phyloP scores from a whole-genome alignment of 2,888 invertebrate genomes.

The Eutolmus rufibarbis region DNA sequence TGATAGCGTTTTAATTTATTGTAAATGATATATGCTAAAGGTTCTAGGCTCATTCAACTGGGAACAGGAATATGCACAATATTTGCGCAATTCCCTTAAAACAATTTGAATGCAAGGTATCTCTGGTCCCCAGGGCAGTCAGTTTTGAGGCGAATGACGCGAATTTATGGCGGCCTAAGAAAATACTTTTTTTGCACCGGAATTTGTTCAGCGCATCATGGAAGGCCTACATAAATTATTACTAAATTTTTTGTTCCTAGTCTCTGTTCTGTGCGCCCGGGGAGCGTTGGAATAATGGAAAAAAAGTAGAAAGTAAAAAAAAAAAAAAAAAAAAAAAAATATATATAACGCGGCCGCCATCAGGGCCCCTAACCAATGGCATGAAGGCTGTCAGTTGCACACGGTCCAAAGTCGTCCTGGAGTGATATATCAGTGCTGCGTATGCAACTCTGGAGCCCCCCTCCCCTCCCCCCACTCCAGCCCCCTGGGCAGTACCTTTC shows the following conservation, averaged over 20 bases:
- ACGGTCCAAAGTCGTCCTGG: conserved; percentile 35
- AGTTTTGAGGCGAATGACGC: background rate
- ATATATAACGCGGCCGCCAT: background rate
- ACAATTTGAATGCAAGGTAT: background rate
- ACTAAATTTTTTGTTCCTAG: conserved; percentile 9
- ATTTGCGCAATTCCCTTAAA: background rate
- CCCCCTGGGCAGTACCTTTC: background rate
- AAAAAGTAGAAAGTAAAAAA: background rate
- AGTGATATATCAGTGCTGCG: conserved; percentile 38
- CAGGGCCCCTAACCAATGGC: conserved; percentile 28
- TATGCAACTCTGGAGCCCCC: conserved; percentile 1
- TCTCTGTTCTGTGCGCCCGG: background rate
- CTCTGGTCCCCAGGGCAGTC: background rate
- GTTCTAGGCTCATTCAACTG: background rate
- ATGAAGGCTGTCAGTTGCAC: conserved; percentile 42
- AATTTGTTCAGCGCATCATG: background rate
- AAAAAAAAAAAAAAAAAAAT: background rate
- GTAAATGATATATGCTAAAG: too few relatives aligned
- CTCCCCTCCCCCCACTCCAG: background rate
- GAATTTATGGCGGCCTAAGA: background rate
- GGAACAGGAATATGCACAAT: background rate
- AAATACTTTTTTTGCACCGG: background rate
- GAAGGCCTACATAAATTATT: conserved; percentile 15
- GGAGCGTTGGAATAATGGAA: background rate
- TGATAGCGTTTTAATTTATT: too few relatives aligned